Evolutionary conservation across 2,113 vertebrate genomes (phyloP).

Genomic region (Cheirogaleus medius): DNA sequence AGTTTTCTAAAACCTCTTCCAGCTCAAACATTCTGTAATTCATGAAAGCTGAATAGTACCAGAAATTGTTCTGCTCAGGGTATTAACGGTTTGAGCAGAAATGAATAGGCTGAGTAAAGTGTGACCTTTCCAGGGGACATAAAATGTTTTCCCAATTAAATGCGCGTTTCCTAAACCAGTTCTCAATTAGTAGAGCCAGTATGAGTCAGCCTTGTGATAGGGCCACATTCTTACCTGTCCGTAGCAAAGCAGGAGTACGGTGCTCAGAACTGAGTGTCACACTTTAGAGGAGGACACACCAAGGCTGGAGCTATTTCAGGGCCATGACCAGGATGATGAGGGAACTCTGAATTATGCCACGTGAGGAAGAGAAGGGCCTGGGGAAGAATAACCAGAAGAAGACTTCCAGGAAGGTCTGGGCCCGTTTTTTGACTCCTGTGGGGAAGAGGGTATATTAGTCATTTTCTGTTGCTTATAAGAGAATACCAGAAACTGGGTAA

Average conservation of each 20-base stretch:
- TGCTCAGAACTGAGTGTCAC: neutral
- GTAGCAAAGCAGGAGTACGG: neutral
- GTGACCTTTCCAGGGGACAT: neutral
- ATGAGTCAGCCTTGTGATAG: neutral
- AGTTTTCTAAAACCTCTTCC: constrained; percentile 16
- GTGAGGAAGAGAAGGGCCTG: neutral
- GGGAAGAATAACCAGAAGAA: neutral
- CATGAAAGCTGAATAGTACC: neutral
- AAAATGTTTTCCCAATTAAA: constrained; percentile 8
- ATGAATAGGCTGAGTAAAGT: neutral
- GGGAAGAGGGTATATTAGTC: neutral
- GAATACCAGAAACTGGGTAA: neutral
- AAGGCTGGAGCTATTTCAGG: neutral
- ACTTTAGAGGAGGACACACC: neutral
- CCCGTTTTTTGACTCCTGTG: neutral
- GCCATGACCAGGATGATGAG: neutral
- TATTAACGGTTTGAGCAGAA: constrained; percentile 7
- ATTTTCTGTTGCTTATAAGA: neutral
- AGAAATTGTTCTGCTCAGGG: neutral
- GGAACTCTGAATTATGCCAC: neutral
- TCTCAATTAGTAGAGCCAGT: neutral
- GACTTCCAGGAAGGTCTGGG: neutral
- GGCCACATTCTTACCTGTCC: neutral
- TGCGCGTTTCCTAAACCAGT: neutral
- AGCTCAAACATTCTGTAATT: constrained; percentile 31